A percentile compares a stretch with the other conserved stretches of the same genome.
Evolutionary conservation across 2,888 invertebrate species (phyloP).

Genomic region (Sesamia inferens): DNA sequence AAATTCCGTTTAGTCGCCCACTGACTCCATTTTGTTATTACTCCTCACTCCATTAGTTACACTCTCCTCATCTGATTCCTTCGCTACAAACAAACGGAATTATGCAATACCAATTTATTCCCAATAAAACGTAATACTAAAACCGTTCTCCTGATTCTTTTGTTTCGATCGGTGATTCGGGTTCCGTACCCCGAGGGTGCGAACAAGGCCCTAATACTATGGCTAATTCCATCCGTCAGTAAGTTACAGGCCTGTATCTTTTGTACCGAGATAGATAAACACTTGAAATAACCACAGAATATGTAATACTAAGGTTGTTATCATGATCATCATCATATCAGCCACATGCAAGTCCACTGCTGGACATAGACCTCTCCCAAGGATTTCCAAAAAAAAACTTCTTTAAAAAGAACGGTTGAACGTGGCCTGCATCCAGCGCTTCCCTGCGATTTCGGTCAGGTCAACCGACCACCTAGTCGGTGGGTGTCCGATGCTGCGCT

Average conservation of each 20-base stretch:
- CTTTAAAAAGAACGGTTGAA: no score
- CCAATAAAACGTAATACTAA: conserved; percentile 39
- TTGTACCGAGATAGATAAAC: not conserved
- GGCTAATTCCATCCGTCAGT: not conserved
- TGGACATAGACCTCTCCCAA: no score
- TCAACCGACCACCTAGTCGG: no score
- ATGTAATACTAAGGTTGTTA: not conserved
- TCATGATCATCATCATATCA: no score
- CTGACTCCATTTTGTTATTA: conserved; percentile 76
- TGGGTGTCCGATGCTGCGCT: no score
- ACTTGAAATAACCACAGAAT: not conserved
- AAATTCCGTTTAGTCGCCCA: conserved; percentile 74
- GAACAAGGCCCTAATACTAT: not conserved
- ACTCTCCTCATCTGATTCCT: conserved; percentile 64
- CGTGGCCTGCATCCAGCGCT: no score
- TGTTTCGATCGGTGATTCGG: conserved; percentile 8
- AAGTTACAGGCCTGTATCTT: not conserved
- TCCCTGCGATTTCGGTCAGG: no score
- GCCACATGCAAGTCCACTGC: no score
- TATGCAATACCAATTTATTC: conserved; percentile 44
- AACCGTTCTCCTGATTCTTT: conserved; percentile 25
- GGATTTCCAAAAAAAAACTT: no score
- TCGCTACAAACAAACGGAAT: conserved; percentile 49
- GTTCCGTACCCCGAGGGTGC: not conserved
- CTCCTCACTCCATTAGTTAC: conserved; percentile 75